Evolutionary conservation across 1,140 invertebrate genomes (phyloP).

Genomic region (Pygmarrhopalites habei): DNA sequence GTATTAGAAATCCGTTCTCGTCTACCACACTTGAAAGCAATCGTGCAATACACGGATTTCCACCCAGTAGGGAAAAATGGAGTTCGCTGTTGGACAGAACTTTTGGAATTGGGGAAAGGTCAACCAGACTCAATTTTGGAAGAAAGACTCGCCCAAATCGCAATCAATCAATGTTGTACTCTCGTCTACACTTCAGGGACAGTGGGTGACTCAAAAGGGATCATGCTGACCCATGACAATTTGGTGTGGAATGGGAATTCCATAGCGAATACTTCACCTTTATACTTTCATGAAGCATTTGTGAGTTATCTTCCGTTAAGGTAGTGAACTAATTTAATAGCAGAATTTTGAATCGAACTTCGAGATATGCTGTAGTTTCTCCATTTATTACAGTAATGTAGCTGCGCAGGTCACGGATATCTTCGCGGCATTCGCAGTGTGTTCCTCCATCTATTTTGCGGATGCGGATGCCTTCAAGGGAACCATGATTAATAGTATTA

Average conservation of each 20-base stretch:
- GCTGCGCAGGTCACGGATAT: conserved; percentile 79
- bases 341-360: too few species aligned
- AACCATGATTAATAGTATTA: conserved; percentile 63
- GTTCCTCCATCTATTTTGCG: conserved; percentile 67
- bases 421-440: conserved; percentile 53
- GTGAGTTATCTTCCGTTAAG: conserved; percentile 79
- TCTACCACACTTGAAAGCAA: conserved; percentile 70
- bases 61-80: conserved; percentile 47
- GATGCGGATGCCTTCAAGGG: conserved; percentile 78
- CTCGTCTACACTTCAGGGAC: conserved; percentile 90
- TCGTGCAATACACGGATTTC: conserved; percentile 68
- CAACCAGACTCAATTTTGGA: conserved; percentile 65
- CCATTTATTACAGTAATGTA: too few species aligned
- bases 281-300: conserved; percentile 51
- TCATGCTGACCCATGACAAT: conserved; percentile 75
- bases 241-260: conserved; percentile 56
- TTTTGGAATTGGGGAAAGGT: conserved; percentile 64
- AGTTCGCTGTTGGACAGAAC: conserved; percentile 60
- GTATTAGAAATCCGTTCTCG: conserved; percentile 62
- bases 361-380: too few species aligned
- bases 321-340: too few species aligned
- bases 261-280: conserved; percentile 38
- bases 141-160: conserved; percentile 59
- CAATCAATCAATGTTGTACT: conserved; percentile 81
- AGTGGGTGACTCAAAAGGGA: conserved; percentile 81